Conservation (phyloP, 2,797 vertebrate genomes). For the Smutsia temminckii region DNA sequence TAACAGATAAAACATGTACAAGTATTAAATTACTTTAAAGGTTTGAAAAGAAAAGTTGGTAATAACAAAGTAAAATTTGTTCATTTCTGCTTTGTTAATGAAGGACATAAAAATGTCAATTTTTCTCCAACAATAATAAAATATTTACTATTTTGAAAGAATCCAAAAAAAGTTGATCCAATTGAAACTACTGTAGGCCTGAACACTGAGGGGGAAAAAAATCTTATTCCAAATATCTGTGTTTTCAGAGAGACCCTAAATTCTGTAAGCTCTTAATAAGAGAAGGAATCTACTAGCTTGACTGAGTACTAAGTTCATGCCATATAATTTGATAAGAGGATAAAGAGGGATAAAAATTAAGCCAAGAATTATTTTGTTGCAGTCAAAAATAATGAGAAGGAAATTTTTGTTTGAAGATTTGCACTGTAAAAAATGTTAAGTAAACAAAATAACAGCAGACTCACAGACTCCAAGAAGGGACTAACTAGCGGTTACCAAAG, state of each 20-base stretch:
- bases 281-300: neutral
- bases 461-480: too few species aligned
- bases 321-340: neutral
- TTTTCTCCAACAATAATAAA: conserved; percentile 34
- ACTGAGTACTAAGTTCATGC: neutral
- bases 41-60: conserved; percentile 13
- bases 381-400: neutral
- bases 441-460: too few species aligned
- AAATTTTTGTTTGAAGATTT: neutral
- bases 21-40: conserved; percentile 14
- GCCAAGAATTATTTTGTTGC: neutral
- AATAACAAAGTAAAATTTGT: conserved; percentile 24
- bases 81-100: conserved; percentile 4
- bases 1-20: neutral
- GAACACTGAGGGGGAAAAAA: neutral
- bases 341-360: neutral
- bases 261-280: neutral
- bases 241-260: conserved; percentile 20
- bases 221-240: neutral
- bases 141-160: conserved; percentile 40
- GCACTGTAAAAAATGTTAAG: neutral
- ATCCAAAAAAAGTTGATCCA: conserved; percentile 10
- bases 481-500: too few species aligned
- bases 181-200: neutral
- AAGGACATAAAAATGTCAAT: neutral